phyloP scores from a whole-genome alignment of 2,797 vertebrate genomes.

The Tarsius wallacei region DNA sequence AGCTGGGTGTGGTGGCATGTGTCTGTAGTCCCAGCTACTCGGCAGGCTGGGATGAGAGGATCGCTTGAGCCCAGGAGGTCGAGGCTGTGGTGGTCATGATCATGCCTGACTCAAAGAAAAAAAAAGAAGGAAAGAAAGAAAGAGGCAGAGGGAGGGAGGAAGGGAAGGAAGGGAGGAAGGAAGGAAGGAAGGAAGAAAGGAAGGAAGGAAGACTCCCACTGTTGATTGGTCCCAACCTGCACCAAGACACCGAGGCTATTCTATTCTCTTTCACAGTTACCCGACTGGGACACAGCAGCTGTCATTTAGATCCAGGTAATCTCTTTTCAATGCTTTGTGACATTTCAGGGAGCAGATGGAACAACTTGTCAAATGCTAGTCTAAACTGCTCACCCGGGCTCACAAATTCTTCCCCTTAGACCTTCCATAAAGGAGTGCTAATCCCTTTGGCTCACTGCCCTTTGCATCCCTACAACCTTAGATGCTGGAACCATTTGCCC shows the following conservation, averaged over 20 bases:
- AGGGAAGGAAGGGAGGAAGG: no score
- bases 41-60: neutral
- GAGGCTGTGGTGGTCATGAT: neutral
- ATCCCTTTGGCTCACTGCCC: slow-evolving; percentile 49
- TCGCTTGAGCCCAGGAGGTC: neutral
- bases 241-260: neutral
- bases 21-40: neutral
- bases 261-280: slow-evolving; percentile 16
- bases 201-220: no score
- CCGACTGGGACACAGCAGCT: slow-evolving; percentile 32
- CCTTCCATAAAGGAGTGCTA: slow-evolving; percentile 56
- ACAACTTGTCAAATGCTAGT: slow-evolving; percentile 50
- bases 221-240: neutral
- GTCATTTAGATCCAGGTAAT: slow-evolving; percentile 66
- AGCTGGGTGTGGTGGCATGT: neutral
- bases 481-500: slow-evolving; percentile 2
- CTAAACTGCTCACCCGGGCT: slow-evolving; percentile 22
- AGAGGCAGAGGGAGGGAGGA: no score
- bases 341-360: slow-evolving; percentile 68
- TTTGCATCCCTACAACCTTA: slow-evolving; percentile 7
- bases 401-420: slow-evolving; percentile 4
- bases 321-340: slow-evolving; percentile 47
- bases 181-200: no score
- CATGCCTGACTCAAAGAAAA: neutral
- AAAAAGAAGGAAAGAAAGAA: neutral